Evolutionary conservation across 2,113 vertebrate genomes (phyloP), one percentile per base, ranked within the genome.

Genomic region (Rhynchomys soricoides): DNA sequence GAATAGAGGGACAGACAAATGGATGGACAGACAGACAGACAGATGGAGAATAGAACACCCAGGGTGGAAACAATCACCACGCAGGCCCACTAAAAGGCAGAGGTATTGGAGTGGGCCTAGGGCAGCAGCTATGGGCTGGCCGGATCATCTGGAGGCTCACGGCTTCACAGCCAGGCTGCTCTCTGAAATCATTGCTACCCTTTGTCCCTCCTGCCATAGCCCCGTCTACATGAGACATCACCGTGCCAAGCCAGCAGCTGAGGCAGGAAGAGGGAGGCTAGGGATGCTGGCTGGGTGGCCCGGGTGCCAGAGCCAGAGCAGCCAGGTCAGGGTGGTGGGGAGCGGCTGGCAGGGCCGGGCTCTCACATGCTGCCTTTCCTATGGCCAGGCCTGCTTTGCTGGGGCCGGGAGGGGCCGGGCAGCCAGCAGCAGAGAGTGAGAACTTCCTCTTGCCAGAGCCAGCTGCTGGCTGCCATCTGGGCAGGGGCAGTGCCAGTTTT

Each of bases 391-490:
- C 57, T 19, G 97, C 91, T 81, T 90, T 66, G 88, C 97, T 64
- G 90, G 93, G 94, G 92, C 31, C 9, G 48, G 97, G 97, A 98
- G 97, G 95, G 96, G 97, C 93, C 0, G 0, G 95, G 95, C 96
- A 74, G 93, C 95, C 97, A 97, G 97, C 94, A 97, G 97, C 94
- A 62, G 24, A 90, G 93, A 97, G 85, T 93, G 97, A 96, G 97
- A 96, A 96, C 85, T 90, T 93, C 48, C 93, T 73, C 29, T 89
- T 95, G 97, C 97, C 97, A 97, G 96, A 96, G 96, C 97, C 97
- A 97, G 97, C 97, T 98, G 97, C 97, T 97, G 97, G 97, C 93
- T 92, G 96, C 97, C 97, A 97, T 98, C 97, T 98, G 97, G 96
- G 97, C 90, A 95, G 92, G 95, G 97, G 90, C 85, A 95, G 85